These are phyloP conservation scores for Pseudopleuronectes americanus DNA, from an alignment of 2,797 vertebrate species.

Conservation along the genomic window DNA sequence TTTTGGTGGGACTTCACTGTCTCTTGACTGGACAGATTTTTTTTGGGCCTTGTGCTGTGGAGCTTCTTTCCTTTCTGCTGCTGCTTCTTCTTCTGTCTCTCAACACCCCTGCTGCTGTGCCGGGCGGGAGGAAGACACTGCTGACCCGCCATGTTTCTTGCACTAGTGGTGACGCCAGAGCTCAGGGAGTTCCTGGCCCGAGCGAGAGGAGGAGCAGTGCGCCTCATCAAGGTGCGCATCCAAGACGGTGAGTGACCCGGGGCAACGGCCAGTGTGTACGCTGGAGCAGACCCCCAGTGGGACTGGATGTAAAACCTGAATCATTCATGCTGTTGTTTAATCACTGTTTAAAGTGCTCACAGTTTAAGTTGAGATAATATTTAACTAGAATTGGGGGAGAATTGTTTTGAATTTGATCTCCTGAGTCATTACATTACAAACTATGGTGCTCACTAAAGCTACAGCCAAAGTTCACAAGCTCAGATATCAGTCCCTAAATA, in stretches of 20 bases:
- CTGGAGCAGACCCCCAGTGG: not conserved
- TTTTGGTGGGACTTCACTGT: conserved; percentile 7
- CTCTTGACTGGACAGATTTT: conserved; percentile 39
- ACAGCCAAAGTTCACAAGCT: too few relatives aligned
- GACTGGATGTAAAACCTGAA: too few relatives aligned
- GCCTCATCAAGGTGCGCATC: conserved; percentile 97
- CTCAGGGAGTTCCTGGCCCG: conserved; percentile 95
- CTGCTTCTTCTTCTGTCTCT: conserved; percentile 7
- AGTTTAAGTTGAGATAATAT: too few relatives aligned
- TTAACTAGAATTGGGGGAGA: too few relatives aligned
- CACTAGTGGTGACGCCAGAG: conserved; percentile 94
- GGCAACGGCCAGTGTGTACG: not conserved
- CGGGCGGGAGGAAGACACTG: conserved; percentile 60
- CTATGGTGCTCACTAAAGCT: too few relatives aligned
- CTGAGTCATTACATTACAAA: too few relatives aligned
- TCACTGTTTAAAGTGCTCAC: too few relatives aligned
- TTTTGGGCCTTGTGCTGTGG: conserved; percentile 28
- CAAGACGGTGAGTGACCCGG: conserved; percentile 92
- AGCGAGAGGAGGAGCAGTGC: conserved; percentile 91
- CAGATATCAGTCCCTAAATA: too few relatives aligned
- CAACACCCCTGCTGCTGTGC: conserved; percentile 32
- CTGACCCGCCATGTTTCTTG: conserved; percentile 91
- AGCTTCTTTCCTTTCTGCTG: conserved; percentile 20
- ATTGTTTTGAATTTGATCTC: too few relatives aligned
- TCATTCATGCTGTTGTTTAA: too few relatives aligned